Evolutionary conservation across 2,113 vertebrate genomes (phyloP), one percentile per base, ranked within the genome.

Genomic region (Xiphophorus hellerii): DNA sequence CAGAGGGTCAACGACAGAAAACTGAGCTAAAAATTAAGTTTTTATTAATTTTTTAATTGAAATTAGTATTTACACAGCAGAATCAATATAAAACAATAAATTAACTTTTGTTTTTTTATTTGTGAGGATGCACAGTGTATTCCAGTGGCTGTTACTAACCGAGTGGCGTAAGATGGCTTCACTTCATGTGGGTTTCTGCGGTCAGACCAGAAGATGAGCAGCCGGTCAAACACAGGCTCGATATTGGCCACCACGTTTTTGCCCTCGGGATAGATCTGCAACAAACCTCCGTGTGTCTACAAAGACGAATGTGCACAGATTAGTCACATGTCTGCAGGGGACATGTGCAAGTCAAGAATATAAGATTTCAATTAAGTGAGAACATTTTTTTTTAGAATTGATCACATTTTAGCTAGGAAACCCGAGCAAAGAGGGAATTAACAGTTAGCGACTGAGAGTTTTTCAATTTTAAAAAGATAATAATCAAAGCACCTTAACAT

Each of bases 171-270:
- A 74, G 97, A 95, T 13, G 96, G 96, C 75, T 96, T 97, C 83
- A 98, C 97, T 92, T 97, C 96, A 6, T 97, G 97, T 7, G 97
- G 97, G 85, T 97, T 98, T 76, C 96, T 94, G 71, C 96, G 95
- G 84, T 98, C 96, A 0, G 96, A 98, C 96, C 96, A 97, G 95
- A 98, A 98, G 88, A 98, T 94, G 28, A 98, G 95, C 92, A 98
- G 90, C 22, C 96, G 93, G 86, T 98, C 96, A 83, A 97, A 97
- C 62, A 95, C 71, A 8, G 97, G 97, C 78, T 97, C 96, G 0
- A 98, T 96, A 89, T 95, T 97, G 31, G 96, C 97, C 0, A 97
- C 96, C 69, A 96, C 94, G 0, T 94, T 95, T 68, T 94, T 95
- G 17, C 96, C 95, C 82, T 97, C 96, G 0, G 96, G 96, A 80